Evolutionary conservation across 2,797 vertebrate species (phyloP).

Genomic region (Lepilemur ruficaudatus): DNA sequence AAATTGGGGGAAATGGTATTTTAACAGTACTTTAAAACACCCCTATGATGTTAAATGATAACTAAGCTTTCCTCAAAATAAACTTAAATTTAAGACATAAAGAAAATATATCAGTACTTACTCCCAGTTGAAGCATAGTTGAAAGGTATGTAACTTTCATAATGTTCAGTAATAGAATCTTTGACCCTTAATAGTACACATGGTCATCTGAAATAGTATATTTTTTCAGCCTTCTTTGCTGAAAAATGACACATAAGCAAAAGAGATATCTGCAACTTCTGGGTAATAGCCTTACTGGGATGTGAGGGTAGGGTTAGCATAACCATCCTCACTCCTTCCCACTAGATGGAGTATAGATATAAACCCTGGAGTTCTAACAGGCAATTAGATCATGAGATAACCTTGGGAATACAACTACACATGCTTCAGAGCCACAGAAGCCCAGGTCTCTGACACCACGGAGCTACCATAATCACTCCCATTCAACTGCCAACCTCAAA

Average conservation of each 20-base stretch:
- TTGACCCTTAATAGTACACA: not conserved
- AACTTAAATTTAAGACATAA: not conserved
- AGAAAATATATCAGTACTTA: not conserved
- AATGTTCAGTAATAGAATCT: not conserved
- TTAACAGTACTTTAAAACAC: not conserved
- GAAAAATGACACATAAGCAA: not conserved
- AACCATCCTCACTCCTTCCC: not conserved
- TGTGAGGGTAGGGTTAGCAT: not conserved
- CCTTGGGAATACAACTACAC: not conserved
- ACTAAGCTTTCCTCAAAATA: not conserved
- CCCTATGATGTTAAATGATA: not conserved
- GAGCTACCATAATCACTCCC: not conserved
- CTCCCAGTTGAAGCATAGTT: not conserved
- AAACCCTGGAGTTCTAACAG: not conserved
- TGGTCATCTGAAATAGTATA: not conserved
- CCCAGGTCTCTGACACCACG: not conserved
- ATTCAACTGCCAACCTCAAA: not conserved
- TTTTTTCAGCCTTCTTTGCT: not conserved
- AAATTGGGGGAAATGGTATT: not conserved
- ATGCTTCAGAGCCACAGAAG: not conserved
- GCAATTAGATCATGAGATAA: not conserved
- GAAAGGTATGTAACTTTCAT: not conserved
- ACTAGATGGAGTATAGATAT: not conserved
- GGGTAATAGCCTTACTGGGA: not conserved
- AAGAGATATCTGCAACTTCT: not conserved